Base-by-base conservation (phyloP, 2,888 invertebrate genomes). In the Cabera pusaria region DNA sequence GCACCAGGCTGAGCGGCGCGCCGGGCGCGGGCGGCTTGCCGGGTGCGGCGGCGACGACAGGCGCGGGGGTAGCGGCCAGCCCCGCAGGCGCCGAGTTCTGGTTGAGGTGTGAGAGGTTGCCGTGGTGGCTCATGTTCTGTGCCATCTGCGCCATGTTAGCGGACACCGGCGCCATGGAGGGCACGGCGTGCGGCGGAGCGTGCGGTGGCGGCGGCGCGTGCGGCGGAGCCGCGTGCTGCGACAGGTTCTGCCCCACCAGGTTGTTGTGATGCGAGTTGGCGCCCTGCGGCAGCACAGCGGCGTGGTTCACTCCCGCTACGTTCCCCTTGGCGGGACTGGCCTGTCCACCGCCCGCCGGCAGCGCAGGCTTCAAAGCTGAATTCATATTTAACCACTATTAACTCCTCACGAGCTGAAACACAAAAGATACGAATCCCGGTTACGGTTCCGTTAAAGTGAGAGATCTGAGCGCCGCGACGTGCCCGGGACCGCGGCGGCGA, bases 351-450 rank as follows among this genome's bases (percentile, higher is more conserved):
- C 76, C 89, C 76, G 69, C 82, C 73, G 75, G 77, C 63, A 91
- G 67, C 64, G 88, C 90, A 72, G 91, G 91, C 80, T 91, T 91
- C 76, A 91, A 74, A 68, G 91, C 90, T 66, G 91, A 91, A 85
- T 91, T 92, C 92, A 92, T 91, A 73, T 41, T 41, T 35, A 41
- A 34, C 39, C 39, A 73, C 81, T 75, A 66, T 37, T 43, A 43
- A 33, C 42, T 44, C 50, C 58, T 47, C 67, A 61, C 66, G 65
- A 74, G 65, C 82, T 85, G 82, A 78, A 86, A 83, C 73, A 81
- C 69, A 78, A 79, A 41, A 48, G 11, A 31, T 68, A 77, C 58
- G 59, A 66, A 18, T 35, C 35, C 18, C 31, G 27, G 33, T 40
- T 40, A 40, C 28, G 27, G 28, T 20, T 34, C 59, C 69, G 71